Conservation (phyloP, 2,113 vertebrate species). For the Anoplopoma fimbria region DNA sequence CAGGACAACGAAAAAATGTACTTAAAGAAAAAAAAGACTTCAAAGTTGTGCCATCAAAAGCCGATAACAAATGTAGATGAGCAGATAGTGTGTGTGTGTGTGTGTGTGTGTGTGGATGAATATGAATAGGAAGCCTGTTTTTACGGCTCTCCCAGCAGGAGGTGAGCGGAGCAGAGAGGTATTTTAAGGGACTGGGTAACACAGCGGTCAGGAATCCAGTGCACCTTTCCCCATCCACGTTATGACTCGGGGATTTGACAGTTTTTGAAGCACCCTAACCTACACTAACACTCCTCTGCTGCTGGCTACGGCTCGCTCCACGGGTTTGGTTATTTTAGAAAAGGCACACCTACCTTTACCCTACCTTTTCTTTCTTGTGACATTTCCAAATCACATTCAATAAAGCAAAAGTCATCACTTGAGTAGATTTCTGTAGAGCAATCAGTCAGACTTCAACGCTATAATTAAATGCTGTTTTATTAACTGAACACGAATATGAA, state of each 20-base stretch:
- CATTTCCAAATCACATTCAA: background rate
- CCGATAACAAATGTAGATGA: background rate
- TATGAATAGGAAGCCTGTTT: slow-evolving; percentile 30
- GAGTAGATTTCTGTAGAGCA: background rate
- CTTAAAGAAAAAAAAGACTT: background rate
- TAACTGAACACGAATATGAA: background rate
- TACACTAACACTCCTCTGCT: slow-evolving; percentile 4
- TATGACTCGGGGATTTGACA: slow-evolving; percentile 39
- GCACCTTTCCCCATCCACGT: slow-evolving; percentile 24
- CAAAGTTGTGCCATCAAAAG: background rate
- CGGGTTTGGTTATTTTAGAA: background rate
- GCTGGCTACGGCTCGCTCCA: background rate
- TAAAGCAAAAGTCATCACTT: background rate
- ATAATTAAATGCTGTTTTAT: background rate
- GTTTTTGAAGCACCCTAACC: slow-evolving; percentile 31
- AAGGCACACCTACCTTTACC: background rate
- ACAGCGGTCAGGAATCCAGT: slow-evolving; percentile 27
- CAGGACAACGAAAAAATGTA: background rate
- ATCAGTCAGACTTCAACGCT: background rate
- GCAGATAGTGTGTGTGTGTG: background rate
- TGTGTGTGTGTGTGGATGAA: background rate
- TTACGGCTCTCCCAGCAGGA: slow-evolving; percentile 52
- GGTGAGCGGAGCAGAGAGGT: slow-evolving; percentile 29
- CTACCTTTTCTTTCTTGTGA: background rate
- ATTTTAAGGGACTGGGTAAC: slow-evolving; percentile 18